These are phyloP conservation scores for Pyrgus malvae DNA, from an alignment of 2,888 invertebrate species.

Conservation along the genomic window DNA sequence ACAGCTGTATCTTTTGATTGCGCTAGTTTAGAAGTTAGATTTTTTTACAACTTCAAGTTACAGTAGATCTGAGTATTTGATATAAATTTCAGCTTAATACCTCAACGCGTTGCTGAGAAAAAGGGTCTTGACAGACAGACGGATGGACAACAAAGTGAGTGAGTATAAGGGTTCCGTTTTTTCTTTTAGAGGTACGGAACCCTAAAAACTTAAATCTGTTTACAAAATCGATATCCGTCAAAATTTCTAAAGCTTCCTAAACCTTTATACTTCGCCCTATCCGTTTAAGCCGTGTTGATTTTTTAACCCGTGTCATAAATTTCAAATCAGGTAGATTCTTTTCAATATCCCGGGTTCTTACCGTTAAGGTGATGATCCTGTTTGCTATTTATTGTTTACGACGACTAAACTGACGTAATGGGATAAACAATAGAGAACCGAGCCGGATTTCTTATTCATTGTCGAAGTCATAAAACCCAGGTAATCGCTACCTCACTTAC, in stretches of 20 bases:
- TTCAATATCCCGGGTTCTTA: constrained; percentile 50
- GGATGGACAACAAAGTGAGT: too few relatives aligned
- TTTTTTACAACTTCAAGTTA: too few relatives aligned
- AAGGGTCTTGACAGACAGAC: too few relatives aligned
- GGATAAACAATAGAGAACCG: constrained; percentile 60
- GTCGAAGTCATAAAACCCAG: constrained; percentile 68
- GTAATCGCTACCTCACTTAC: constrained; percentile 75
- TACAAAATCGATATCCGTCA: constrained; percentile 7
- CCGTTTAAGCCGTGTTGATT: constrained; percentile 32
- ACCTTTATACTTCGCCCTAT: constrained; percentile 27
- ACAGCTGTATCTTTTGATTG: too few relatives aligned
- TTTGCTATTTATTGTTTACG: constrained; percentile 51
- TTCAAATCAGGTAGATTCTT: constrained; percentile 57
- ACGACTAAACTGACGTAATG: constrained; percentile 70
- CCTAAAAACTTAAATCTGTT: constrained; percentile 22
- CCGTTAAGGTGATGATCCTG: constrained; percentile 73
- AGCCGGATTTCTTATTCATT: constrained; percentile 51
- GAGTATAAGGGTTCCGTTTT: too few relatives aligned
- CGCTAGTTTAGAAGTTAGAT: too few relatives aligned
- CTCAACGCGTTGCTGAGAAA: too few relatives aligned
- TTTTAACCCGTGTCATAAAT: constrained; percentile 34
- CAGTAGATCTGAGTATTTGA: too few relatives aligned
- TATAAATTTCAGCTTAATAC: too few relatives aligned
- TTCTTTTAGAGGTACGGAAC: too few relatives aligned
- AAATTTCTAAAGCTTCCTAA: constrained; percentile 17